phyloP scores from a whole-genome alignment of 53 echinoderm and acorn worm species.

The Arbacia lixula region DNA sequence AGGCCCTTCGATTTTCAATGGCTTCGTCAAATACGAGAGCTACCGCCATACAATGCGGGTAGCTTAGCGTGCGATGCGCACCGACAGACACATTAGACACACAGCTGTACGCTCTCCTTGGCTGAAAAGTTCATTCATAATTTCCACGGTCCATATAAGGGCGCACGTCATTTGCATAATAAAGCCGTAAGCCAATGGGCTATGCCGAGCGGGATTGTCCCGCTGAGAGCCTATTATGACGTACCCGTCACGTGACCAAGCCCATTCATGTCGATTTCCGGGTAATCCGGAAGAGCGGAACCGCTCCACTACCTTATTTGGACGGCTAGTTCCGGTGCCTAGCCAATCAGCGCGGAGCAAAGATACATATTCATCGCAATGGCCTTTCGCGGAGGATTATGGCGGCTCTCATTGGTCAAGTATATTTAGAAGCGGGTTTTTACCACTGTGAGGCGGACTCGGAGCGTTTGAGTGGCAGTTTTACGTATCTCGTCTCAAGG shows the following conservation, averaged over 20 bases:
- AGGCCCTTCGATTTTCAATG: not conserved
- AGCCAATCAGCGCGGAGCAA: constrained; percentile 31
- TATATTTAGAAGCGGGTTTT: constrained; percentile 46
- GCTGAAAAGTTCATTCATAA: constrained; percentile 50
- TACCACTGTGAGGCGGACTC: not conserved
- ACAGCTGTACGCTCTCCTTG: constrained; percentile 16
- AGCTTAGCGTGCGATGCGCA: not conserved
- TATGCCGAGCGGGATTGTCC: not conserved
- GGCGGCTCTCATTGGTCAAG: constrained; percentile 21
- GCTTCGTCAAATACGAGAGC: constrained; percentile 16
- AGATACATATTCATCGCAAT: constrained; percentile 17
- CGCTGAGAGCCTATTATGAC: constrained; percentile 54
- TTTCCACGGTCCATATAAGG: constrained; percentile 28
- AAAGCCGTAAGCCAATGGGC: constrained; percentile 24
- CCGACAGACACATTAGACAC: not conserved
- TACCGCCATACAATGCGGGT: not conserved
- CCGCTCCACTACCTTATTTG: constrained; percentile 33
- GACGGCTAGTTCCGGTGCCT: constrained; percentile 18
- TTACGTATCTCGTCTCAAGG: constrained; percentile 29
- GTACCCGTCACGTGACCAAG: constrained; percentile 36
- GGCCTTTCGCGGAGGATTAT: constrained; percentile 2
- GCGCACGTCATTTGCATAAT: constrained; percentile 30
- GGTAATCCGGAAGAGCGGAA: constrained; percentile 60
- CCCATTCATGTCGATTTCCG: constrained; percentile 50
- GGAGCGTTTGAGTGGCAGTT: constrained; percentile 18